phyloP scores from a whole-genome alignment of 2,888 invertebrate genomes.

The Globia sparganii region DNA sequence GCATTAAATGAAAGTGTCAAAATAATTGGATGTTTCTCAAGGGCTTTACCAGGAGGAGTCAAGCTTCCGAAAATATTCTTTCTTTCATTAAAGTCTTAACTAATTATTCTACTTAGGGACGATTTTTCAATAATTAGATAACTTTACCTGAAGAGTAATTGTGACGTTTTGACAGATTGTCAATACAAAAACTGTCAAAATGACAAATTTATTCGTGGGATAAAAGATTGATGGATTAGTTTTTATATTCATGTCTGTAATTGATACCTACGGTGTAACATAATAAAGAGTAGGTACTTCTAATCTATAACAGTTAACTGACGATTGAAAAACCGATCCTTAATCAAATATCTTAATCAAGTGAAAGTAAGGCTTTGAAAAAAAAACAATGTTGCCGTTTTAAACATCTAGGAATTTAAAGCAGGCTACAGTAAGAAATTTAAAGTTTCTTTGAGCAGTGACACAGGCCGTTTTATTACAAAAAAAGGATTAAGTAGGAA shows the following conservation, averaged over 20 bases:
- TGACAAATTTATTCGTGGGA: neutral
- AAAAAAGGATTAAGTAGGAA: neutral
- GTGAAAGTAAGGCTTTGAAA: neutral
- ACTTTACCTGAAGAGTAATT: neutral
- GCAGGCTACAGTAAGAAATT: neutral
- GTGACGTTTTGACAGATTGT: neutral
- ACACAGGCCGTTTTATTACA: neutral
- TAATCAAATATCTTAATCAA: no score
- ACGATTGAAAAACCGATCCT: no score
- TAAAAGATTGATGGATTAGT: no score
- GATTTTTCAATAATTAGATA: neutral
- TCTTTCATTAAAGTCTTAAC: no score
- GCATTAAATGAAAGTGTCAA: neutral
- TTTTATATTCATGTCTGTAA: no score
- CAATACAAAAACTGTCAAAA: neutral
- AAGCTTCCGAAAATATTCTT: neutral
- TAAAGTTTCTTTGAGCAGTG: neutral
- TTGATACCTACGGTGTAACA: no score
- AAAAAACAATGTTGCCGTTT: neutral
- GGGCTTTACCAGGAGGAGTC: neutral
- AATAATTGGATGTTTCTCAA: neutral
- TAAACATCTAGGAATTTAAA: neutral
- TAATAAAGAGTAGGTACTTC: no score
- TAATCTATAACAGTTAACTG: no score
- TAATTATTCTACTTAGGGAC: neutral